Base-by-base conservation (phyloP, 2,797 vertebrate species). In the Chiroxiphia lanceolata region DNA sequence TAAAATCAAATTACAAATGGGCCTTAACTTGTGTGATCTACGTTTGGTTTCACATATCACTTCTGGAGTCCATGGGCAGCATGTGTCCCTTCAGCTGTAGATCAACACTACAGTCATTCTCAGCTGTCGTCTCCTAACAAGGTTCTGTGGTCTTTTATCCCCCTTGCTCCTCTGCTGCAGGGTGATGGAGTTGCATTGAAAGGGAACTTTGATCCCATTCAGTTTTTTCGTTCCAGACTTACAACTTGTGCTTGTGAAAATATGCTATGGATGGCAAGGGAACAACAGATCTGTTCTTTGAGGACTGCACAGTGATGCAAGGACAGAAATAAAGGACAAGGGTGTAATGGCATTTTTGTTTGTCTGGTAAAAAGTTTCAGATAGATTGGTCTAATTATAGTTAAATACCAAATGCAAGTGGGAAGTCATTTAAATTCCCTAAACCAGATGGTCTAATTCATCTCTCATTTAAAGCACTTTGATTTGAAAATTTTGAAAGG, bases 371-470 rank as follows among this genome's bases (percentile, higher is more conserved):
- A 87, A 84, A 87, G 21, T 79, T 89, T 74, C 57, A 54, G 48
- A 61, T 83, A 60, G 21, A 60, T 70, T 74, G 59, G 36, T 80
- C 48, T 92, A 79, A 94, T 90, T 90, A 80, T 19, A 76, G 48
- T 67, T 92, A 89, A 87, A 87, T 60, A 85, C 8, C 29, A 84
- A 93, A 83, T 83, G 56, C 0, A 7, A 91, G 48, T 44, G 64
- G 57, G 53, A 92, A 87, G 31, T 56, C 3, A 80, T 92, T 93
- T 86, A 38, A 90, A 92, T 90, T 95, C 90, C 77, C 74, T 74
- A 59, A 94, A 25, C 70, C 90, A 96, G 91, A 94, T 93, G 86
- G 83, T 89, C 63, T 59, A 76, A 92, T 94, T 90, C 27, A 33
- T 95, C 67, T 93, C 76, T 79, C 54, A 70, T 86, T 88, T 84